phyloP scores from a whole-genome alignment of 2,888 invertebrate genomes.

The Platynereis dumerilii region DNA sequence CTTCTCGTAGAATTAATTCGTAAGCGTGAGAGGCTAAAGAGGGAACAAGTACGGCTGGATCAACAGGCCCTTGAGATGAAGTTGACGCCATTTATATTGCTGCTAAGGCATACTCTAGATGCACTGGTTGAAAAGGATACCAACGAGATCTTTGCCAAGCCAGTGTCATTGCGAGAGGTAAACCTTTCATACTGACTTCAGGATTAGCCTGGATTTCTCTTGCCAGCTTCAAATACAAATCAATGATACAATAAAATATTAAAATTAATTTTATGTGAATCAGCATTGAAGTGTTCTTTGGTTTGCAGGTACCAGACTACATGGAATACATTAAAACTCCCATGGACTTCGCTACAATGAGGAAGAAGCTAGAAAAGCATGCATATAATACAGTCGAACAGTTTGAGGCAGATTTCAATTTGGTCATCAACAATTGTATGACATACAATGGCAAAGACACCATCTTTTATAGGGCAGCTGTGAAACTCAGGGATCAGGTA shows the following conservation, averaged over 20 bases:
- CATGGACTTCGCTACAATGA: conserved; percentile 91
- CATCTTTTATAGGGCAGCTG: conserved; percentile 88
- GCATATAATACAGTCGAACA: conserved; percentile 71
- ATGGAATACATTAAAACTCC: conserved; percentile 81
- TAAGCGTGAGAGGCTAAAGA: conserved; percentile 93
- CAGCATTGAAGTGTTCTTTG: not conserved
- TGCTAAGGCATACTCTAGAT: conserved; percentile 79
- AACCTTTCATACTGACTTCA: too few species aligned
- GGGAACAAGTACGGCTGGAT: conserved; percentile 75
- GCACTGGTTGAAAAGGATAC: conserved; percentile 80
- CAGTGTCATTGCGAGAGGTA: conserved; percentile 76
- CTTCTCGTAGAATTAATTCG: conserved; percentile 92
- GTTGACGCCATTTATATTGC: conserved; percentile 81
- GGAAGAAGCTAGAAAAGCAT: conserved; percentile 65
- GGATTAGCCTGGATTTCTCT: too few species aligned
- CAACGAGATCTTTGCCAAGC: conserved; percentile 88
- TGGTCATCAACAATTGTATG: conserved; percentile 96
- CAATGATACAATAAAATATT: too few species aligned
- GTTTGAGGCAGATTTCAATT: conserved; percentile 86
- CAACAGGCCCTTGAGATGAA: conserved; percentile 75
- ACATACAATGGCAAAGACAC: conserved; percentile 95
- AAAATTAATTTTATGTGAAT: too few species aligned
- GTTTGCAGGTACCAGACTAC: conserved; percentile 80
- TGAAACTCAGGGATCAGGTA: conserved; percentile 83
- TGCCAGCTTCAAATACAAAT: too few species aligned